Evolutionary conservation across 2,797 vertebrate species (phyloP), one percentile per base, ranked within the genome.

Genomic region (Gymnoscopelus braueri): DNA sequence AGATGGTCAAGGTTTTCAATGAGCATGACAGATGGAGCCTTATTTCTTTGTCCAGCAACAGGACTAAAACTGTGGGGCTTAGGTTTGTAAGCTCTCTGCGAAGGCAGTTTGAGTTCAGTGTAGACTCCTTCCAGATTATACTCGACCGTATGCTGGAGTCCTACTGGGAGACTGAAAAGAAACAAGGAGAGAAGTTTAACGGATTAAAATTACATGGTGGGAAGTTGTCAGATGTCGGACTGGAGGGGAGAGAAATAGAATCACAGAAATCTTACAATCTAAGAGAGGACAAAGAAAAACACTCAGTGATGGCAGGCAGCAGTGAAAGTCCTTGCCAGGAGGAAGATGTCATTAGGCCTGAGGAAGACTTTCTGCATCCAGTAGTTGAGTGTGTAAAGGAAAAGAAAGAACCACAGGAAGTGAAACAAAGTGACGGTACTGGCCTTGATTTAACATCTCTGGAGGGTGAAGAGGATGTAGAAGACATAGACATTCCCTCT

Each of bases 71-170:
- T 0, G 93, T 99, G 57, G 98, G 96, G 64, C 91, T 99, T 13
- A 94, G 98, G 76, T 99, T 99, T 0, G 97, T 99, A 49, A 95
- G 93, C 80, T 96, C 96, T 0, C 93, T 99, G 8, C 90, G 95
- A 5, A 91, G 97, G 26, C 97, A 99, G 88, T 99, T 99, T 80
- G 97, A 99, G 89, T 99, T 99, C 78, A 99, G 98, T 0, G 97
- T 99, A 15, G 98, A 99, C 87, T 99, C 98, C 51, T 99, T 99
- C 89, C 98, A 99, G 75, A 98, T 99, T 60, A 89, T 96, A 64
- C 89, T 99, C 77, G 96, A 98, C 80, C 92, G 95, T 11, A 94
- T 99, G 79, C 87, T 99, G 14, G 91, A 93, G 4, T 89, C 94
- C 26, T 98, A 98, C 80, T 92, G 91, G 75, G 93, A 94, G 49